Evolutionary conservation across 2,888 invertebrate genomes (phyloP).

Genomic region (Phalera bucephala): DNA sequence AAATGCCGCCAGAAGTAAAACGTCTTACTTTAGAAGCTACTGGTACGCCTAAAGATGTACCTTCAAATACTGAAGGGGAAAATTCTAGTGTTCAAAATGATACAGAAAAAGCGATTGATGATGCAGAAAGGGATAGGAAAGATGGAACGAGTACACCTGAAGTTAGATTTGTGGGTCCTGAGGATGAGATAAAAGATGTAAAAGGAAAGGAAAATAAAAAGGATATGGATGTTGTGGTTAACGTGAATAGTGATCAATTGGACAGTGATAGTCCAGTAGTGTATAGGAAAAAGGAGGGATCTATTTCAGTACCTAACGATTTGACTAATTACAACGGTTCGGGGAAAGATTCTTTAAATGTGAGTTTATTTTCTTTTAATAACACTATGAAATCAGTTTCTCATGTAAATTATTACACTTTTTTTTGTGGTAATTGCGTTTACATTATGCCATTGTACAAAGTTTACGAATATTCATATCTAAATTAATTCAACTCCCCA

Average conservation of each 20-base stretch:
- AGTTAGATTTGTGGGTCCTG: conserved; percentile 51
- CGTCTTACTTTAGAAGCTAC: conserved; percentile 44
- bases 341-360: conserved; percentile 26
- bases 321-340: conserved; percentile 79
- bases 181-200: conserved; percentile 25
- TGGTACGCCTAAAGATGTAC: conserved; percentile 16
- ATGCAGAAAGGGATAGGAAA: conserved; percentile 6
- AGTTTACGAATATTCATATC: too few relatives aligned
- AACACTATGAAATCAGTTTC: too few relatives aligned
- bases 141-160: conserved; percentile 60
- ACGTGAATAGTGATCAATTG: conserved; percentile 9
- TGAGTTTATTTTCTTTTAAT: conserved; percentile 24
- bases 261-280: conserved; percentile 39
- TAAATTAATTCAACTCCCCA: too few relatives aligned
- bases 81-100: conserved; percentile 1
- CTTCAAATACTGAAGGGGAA: background rate
- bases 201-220: conserved; percentile 18
- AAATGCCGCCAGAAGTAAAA: conserved; percentile 63
- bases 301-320: conserved; percentile 85
- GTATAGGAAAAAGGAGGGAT: conserved; percentile 72
- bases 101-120: conserved; percentile 3
- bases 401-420: too few relatives aligned
- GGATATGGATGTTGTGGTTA: conserved; percentile 6
- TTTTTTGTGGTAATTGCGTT: too few relatives aligned
- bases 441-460: too few relatives aligned